A percentile compares a stretch with the other conserved stretches of the same genome.
Conservation (phyloP, 1,140 invertebrate genomes). For the Trypoxylus dichotomus region DNA sequence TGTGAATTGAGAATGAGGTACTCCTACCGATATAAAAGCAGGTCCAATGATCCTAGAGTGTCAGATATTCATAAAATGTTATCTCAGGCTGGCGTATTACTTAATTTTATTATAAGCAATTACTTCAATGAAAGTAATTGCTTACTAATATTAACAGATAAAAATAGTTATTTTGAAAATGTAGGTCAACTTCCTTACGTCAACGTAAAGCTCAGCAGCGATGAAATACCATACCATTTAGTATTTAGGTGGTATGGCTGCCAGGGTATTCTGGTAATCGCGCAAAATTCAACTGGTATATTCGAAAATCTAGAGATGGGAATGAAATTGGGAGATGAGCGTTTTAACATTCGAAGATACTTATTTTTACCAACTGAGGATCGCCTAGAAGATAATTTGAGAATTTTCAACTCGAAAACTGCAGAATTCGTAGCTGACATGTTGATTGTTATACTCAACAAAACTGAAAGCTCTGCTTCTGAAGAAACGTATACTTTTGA, state of each 20-base stretch:
- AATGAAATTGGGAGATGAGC: slow-evolving; percentile 37
- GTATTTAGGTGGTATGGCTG: slow-evolving; percentile 42
- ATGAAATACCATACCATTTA: slow-evolving; percentile 28
- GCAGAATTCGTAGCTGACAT: slow-evolving; percentile 39
- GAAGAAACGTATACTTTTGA: background rate
- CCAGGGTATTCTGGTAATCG: slow-evolving; percentile 41
- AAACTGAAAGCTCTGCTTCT: background rate
- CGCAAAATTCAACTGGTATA: slow-evolving; percentile 25
- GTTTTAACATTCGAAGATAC: slow-evolving; percentile 43
- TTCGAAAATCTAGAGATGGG: slow-evolving; percentile 38
- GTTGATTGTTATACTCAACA: background rate
- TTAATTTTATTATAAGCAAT: slow-evolving; percentile 37
- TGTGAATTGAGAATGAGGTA: background rate
- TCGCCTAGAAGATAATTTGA: background rate
- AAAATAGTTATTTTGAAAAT: slow-evolving; percentile 35
- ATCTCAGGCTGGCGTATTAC: slow-evolving; percentile 6
- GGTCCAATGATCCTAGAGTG: background rate
- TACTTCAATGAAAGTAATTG: slow-evolving; percentile 40
- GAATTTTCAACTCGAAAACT: slow-evolving; percentile 31
- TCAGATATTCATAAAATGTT: background rate
- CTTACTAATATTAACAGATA: slow-evolving; percentile 38
- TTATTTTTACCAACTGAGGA: slow-evolving; percentile 33
- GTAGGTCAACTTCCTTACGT: slow-evolving; percentile 31
- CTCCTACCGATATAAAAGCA: background rate
- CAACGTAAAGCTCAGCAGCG: slow-evolving; percentile 26